Percentiles rank a stretch among this genome's conserved stretches.
Conservation (phyloP, 2,113 vertebrate genomes). For the Hyperopisus bebe region DNA sequence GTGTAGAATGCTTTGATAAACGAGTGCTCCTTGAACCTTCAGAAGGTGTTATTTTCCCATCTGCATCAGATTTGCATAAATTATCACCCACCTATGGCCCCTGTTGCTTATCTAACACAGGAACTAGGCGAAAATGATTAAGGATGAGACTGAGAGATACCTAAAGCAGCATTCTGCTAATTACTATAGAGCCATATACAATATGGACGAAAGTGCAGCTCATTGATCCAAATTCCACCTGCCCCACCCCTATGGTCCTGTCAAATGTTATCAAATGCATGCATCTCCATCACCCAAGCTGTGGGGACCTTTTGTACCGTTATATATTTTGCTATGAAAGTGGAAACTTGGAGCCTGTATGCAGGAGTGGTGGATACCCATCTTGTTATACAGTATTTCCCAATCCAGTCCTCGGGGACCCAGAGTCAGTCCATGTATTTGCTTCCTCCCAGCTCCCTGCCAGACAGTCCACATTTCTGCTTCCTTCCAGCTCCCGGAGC, state of each 20-base stretch:
- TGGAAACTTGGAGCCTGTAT: not conserved
- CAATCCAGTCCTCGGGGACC: not conserved
- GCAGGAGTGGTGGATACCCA: not conserved
- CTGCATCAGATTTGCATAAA: slow-evolving; percentile 40
- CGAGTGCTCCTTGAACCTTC: slow-evolving; percentile 13
- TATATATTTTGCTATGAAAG: not conserved
- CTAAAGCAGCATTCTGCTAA: not conserved
- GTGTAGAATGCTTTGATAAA: slow-evolving; percentile 52
- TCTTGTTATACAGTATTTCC: not conserved
- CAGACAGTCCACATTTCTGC: not conserved
- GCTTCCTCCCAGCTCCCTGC: no score
- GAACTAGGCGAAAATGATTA: not conserved
- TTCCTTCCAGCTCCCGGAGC: not conserved
- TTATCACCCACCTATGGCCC: slow-evolving; percentile 32
- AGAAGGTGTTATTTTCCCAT: slow-evolving; percentile 24
- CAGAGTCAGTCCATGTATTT: no score
- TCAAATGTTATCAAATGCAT: not conserved
- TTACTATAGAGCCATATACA: not conserved
- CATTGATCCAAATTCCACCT: not conserved
- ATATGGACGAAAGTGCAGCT: not conserved
- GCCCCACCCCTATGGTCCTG: not conserved
- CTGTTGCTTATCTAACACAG: slow-evolving; percentile 9
- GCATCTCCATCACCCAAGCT: not conserved
- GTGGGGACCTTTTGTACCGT: not conserved
- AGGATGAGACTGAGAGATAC: not conserved